phyloP scores from a whole-genome alignment of 2,113 vertebrate species.

The Maccullochella peelii region DNA sequence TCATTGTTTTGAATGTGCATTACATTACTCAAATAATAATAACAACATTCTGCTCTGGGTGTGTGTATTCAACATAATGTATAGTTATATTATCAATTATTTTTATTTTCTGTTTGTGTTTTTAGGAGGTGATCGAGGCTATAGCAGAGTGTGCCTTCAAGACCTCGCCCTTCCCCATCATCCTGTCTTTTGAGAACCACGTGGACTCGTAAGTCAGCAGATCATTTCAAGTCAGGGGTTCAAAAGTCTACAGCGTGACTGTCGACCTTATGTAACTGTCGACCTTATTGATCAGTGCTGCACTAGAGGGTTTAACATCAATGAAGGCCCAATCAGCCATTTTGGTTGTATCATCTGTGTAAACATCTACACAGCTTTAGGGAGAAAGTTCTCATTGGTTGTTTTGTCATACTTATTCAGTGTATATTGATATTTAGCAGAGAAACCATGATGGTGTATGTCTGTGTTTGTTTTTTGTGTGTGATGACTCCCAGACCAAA shows the following conservation, averaged over 20 bases:
- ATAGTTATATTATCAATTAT: background rate
- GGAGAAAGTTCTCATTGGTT: constrained; percentile 1
- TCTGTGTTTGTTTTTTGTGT: constrained; percentile 41
- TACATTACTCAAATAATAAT: background rate
- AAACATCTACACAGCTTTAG: background rate
- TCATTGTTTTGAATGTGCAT: background rate
- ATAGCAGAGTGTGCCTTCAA: constrained; percentile 99
- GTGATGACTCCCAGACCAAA: constrained; percentile 87
- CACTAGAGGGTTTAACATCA: background rate
- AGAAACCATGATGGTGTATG: constrained; percentile 4
- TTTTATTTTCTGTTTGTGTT: constrained; percentile 21
- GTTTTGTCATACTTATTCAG: constrained; percentile 26
- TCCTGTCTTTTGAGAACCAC: constrained; percentile 98
- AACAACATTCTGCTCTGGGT: background rate
- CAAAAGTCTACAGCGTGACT: background rate
- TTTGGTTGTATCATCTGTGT: constrained; percentile 7
- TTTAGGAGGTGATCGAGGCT: constrained; percentile 98
- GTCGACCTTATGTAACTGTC: background rate
- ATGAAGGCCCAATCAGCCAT: background rate
- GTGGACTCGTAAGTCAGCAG: constrained; percentile 96
- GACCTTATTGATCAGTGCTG: constrained; percentile 13
- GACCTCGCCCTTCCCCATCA: constrained; percentile 95
- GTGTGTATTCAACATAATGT: background rate
- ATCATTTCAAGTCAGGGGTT: background rate
- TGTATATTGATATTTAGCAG: constrained; percentile 9